Conservation (phyloP, 2,797 vertebrate species). For the Etheostoma nigrum region DNA sequence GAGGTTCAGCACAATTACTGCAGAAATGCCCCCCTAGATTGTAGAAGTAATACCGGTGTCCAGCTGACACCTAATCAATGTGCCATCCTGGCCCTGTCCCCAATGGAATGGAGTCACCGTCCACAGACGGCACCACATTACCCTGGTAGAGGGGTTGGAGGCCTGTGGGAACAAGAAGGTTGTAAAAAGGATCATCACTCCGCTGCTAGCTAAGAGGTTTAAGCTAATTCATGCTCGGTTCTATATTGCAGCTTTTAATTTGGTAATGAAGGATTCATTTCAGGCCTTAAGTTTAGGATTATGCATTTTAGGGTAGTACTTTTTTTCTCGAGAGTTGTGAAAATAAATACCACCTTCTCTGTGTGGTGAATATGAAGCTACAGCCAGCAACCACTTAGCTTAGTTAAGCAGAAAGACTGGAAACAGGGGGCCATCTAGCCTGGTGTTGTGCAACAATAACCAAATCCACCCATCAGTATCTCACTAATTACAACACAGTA, state of each 20-base stretch:
- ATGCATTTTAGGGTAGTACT: neutral
- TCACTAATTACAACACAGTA: neutral
- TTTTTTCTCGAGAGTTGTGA: neutral
- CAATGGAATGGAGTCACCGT: conserved; percentile 44
- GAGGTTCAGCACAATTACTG: conserved; percentile 1
- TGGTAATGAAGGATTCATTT: neutral
- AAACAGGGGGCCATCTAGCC: neutral
- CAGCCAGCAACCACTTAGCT: neutral
- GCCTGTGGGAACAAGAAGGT: conserved; percentile 21
- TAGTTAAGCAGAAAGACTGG: neutral
- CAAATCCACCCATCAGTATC: neutral
- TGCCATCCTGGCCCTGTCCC: conserved; percentile 45
- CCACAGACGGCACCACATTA: conserved; percentile 53
- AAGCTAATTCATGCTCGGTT: neutral
- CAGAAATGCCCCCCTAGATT: conserved; percentile 29
- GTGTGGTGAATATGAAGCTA: neutral
- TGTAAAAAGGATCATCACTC: conserved; percentile 17
- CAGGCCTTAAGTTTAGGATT: neutral
- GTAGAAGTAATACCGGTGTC: conserved; percentile 33
- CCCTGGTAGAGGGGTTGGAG: conserved; percentile 34
- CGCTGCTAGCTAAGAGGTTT: neutral
- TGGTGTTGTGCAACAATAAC: neutral
- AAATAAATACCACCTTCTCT: neutral
- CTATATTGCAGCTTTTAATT: neutral
- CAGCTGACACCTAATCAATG: conserved; percentile 69